A percentile compares a stretch with the other conserved stretches of the same genome.
Conservation (phyloP, 1,140 invertebrate genomes). For the Macrobrachium rosenbergii region DNA sequence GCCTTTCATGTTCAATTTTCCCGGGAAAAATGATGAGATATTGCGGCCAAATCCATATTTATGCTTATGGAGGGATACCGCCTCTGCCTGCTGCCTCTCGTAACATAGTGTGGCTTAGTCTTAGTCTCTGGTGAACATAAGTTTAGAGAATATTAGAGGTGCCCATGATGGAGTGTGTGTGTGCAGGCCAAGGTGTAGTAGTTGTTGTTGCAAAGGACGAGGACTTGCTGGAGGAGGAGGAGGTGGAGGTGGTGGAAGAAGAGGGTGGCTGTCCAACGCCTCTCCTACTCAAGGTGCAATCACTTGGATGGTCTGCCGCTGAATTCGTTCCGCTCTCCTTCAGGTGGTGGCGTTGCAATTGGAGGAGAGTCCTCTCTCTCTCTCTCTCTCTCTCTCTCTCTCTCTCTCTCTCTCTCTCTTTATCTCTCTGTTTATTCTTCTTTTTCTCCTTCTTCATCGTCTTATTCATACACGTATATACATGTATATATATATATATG, state of each 20-base stretch:
- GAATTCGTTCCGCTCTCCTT: not conserved
- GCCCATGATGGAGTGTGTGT: not conserved
- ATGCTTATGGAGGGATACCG: slow-evolving; percentile 11
- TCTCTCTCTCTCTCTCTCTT: not conserved
- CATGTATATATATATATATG: slow-evolving; percentile 12
- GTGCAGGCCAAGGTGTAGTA: not conserved
- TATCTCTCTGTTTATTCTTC: slow-evolving; percentile 10
- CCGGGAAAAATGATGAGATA: slow-evolving; percentile 48
- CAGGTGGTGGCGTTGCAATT: no score
- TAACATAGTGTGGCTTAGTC: slow-evolving; percentile 20
- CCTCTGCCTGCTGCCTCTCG: not conserved
- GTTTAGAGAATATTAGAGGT: slow-evolving; percentile 13
- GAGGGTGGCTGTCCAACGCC: not conserved
- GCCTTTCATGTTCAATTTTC: slow-evolving; percentile 50
- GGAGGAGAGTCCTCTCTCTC: not conserved
- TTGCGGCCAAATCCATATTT: slow-evolving; percentile 28
- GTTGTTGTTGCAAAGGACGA: not conserved
- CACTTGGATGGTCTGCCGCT: no score
- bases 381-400: not conserved
- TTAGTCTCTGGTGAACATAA: slow-evolving; percentile 15
- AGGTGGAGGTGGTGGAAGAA: not conserved
- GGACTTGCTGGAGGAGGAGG: slow-evolving; percentile 20
- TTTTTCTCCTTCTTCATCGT: slow-evolving; percentile 14
- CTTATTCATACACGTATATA: not conserved
- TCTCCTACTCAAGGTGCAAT: no score